Evolutionary conservation across 2,113 vertebrate genomes (phyloP).

Genomic region (Leuciscus idus): DNA sequence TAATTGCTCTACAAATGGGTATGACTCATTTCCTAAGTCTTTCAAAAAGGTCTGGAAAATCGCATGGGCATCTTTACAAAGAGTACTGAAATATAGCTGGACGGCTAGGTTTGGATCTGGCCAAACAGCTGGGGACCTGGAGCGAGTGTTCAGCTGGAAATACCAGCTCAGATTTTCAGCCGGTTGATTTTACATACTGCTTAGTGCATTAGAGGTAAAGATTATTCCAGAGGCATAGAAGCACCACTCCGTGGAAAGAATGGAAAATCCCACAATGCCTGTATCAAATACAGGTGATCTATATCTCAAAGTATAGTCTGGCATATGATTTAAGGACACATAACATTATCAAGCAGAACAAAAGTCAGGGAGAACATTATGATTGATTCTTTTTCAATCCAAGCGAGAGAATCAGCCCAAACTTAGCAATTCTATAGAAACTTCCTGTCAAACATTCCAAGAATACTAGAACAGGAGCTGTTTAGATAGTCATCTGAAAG

Average conservation of each 20-base stretch:
- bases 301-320: not conserved
- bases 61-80: slow-evolving; percentile 59
- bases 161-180: slow-evolving; percentile 65
- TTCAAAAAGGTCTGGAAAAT: slow-evolving; percentile 54
- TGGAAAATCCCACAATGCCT: slow-evolving; percentile 8
- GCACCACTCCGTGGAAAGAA: slow-evolving; percentile 26
- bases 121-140: slow-evolving; percentile 74
- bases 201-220: slow-evolving; percentile 62
- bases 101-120: slow-evolving; percentile 42
- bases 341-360: not conserved
- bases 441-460: not conserved
- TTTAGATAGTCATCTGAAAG: not conserved
- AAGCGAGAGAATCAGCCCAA: not conserved
- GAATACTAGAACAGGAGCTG: not conserved
- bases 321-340: not conserved
- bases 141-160: slow-evolving; percentile 74
- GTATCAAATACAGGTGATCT: slow-evolving; percentile 11
- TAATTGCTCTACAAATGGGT: slow-evolving; percentile 56
- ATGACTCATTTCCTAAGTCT: slow-evolving; percentile 56
- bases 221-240: slow-evolving; percentile 52
- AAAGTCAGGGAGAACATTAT: not conserved
- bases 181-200: slow-evolving; percentile 56
- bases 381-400: not conserved
- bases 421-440: not conserved
- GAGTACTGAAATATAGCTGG: slow-evolving; percentile 52